These are phyloP conservation scores for Oreortyx pictus DNA, from an alignment of 2,797 vertebrate species.

Conservation along the genomic window DNA sequence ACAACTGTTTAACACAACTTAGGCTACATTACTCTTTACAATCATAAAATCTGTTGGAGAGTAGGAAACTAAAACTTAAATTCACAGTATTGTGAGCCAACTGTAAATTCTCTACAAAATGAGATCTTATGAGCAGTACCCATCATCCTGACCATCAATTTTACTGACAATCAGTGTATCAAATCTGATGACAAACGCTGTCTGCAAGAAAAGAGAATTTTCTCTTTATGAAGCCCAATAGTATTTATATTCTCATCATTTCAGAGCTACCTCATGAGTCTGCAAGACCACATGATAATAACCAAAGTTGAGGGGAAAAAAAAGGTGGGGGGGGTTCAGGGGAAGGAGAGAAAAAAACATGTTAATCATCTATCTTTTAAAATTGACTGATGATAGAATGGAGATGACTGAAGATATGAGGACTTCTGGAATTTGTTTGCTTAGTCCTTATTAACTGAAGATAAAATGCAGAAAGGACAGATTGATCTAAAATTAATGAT, in stretches of 20 bases:
- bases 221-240: not conserved
- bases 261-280: not conserved
- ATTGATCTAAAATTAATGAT: not conserved
- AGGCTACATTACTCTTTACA: not conserved
- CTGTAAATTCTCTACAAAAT: not conserved
- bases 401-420: not conserved
- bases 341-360: not conserved
- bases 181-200: not conserved
- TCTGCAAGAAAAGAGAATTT: not conserved
- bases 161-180: not conserved
- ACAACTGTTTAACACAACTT: not conserved
- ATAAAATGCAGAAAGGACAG: not conserved
- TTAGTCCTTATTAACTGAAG: not conserved
- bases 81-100: not conserved
- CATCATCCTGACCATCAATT: not conserved
- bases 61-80: not conserved
- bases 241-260: not conserved
- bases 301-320: not conserved
- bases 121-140: not conserved
- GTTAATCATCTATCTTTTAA: accelerated
- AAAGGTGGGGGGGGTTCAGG: not conserved
- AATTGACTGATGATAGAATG: not conserved
- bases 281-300: not conserved
- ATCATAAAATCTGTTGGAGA: not conserved
- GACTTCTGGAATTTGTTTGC: not conserved